A percentile compares a stretch with the other conserved stretches of the same genome.
Conservation (phyloP, 2,888 invertebrate species). For the Limnephilus rhombicus region DNA sequence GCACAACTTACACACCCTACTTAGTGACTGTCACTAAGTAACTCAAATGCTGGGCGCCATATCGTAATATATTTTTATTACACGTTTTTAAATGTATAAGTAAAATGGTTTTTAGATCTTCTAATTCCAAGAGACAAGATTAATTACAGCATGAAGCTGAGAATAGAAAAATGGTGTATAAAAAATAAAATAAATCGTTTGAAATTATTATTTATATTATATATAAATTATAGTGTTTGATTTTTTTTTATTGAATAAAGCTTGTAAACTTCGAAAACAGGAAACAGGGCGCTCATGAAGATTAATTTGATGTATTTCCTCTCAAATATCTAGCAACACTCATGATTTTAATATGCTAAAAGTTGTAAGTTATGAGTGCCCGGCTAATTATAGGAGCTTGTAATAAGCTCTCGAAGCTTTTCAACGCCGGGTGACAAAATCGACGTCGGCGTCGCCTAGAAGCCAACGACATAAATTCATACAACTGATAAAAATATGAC, state of each 20-base stretch:
- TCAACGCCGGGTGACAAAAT: neutral
- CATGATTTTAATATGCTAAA: neutral
- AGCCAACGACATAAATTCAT: neutral
- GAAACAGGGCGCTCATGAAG: neutral
- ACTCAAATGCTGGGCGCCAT: neutral
- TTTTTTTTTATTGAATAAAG: neutral
- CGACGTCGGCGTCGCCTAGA: neutral
- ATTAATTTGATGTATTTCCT: neutral
- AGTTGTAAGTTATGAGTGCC: neutral
- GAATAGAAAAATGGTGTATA: no score
- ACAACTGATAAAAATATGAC: neutral
- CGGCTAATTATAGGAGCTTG: neutral
- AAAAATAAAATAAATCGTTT: no score
- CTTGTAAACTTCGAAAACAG: neutral
- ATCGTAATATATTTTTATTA: no score
- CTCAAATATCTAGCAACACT: neutral
- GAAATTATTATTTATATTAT: no score
- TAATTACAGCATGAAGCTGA: no score
- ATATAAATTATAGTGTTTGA: neutral
- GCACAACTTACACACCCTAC: no score
- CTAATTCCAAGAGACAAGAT: no score
- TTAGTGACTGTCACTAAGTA: neutral
- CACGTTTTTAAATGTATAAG: no score
- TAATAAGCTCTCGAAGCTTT: neutral
- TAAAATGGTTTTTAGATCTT: no score